These are phyloP conservation scores for Orthosia cruda DNA, from an alignment of 2,888 invertebrate species.

Conservation along the genomic window DNA sequence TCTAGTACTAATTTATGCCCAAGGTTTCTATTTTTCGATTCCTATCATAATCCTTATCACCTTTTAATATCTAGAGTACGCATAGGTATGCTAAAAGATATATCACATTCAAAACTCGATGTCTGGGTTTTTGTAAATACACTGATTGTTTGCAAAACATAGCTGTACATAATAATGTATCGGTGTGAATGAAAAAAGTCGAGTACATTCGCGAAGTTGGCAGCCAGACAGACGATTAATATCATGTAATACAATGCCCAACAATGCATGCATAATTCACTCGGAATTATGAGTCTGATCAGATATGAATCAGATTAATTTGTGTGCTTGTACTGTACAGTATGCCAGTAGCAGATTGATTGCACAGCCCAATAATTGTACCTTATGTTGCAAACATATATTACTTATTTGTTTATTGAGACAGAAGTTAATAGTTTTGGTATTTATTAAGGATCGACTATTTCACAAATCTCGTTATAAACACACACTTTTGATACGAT, in stretches of 20 bases:
- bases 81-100: conserved; percentile 11
- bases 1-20: conserved; percentile 24
- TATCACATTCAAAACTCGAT: conserved; percentile 22
- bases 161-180: conserved; percentile 32
- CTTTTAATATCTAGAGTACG: not conserved
- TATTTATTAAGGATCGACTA: not conserved
- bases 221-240: conserved; percentile 64
- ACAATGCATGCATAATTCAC: conserved; percentile 70
- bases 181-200: conserved; percentile 27
- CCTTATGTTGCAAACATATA: not conserved
- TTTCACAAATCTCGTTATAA: not conserved
- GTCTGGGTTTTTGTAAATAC: conserved; percentile 48
- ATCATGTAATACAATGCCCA: conserved; percentile 70
- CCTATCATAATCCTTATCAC: not conserved
- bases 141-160: conserved; percentile 41
- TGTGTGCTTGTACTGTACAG: not conserved
- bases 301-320: conserved; percentile 56
- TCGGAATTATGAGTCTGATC: conserved; percentile 64
- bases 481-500: not conserved
- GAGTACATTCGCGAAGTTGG: conserved; percentile 37
- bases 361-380: conserved; percentile 14
- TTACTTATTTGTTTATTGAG: not conserved
- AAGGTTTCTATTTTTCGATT: conserved; percentile 22
- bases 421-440: not conserved
- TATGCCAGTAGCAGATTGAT: conserved; percentile 8